Evolutionary conservation across 2,888 invertebrate species (phyloP).

Genomic region (Neelides folsomi): DNA sequence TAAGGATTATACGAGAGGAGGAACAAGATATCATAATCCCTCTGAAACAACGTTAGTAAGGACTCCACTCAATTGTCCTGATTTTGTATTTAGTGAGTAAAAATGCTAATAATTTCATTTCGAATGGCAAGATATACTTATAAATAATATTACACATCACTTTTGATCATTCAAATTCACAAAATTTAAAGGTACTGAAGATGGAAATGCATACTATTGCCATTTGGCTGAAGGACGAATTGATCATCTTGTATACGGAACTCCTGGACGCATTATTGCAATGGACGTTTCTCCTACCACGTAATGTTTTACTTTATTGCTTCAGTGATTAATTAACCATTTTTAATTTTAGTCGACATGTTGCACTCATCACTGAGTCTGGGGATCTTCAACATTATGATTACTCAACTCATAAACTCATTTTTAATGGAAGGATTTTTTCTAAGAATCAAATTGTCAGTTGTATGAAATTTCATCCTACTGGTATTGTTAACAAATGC

Average conservation of each 20-base stretch:
- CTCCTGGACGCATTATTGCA: conserved; percentile 22
- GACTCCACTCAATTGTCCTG: conserved; percentile 17
- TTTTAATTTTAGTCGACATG: conserved; percentile 17
- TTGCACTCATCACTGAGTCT: conserved; percentile 16
- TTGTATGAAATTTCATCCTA: conserved; percentile 27
- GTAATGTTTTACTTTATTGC: conserved; percentile 12
- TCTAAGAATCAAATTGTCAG: conserved; percentile 14
- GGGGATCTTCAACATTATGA: conserved; percentile 29
- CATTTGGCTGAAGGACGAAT: conserved; percentile 21
- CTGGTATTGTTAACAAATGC: too few relatives aligned
- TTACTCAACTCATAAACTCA: conserved; percentile 13
- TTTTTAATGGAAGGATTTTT: conserved; percentile 21
- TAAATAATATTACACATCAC: not conserved
- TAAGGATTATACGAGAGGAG: conserved; percentile 26
- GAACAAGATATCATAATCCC: conserved; percentile 13
- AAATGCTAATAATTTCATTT: too few relatives aligned
- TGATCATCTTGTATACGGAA: conserved; percentile 21
- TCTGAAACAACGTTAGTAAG: conserved; percentile 23
- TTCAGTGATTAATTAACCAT: not conserved
- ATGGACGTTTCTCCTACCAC: conserved; percentile 24
- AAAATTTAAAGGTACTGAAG: conserved; percentile 13
- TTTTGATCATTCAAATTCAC: not conserved
- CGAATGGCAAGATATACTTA: not conserved
- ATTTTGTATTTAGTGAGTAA: conserved; percentile 18
- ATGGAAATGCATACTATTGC: conserved; percentile 24